Evolutionary conservation across 2,888 invertebrate species (phyloP).

Genomic region (Endotricha flammealis): DNA sequence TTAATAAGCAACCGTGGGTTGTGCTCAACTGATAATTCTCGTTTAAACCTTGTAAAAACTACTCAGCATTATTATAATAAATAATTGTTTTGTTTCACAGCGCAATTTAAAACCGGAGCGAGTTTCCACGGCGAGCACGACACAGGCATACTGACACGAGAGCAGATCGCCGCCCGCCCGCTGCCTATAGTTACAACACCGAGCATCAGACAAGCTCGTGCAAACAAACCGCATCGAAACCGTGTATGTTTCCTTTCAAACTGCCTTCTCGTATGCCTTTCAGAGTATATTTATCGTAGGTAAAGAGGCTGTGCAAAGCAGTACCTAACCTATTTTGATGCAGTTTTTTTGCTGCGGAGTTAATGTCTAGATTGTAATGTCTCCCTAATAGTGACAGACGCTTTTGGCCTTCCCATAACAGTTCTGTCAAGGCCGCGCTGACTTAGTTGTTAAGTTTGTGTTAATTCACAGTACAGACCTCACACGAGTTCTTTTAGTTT

Average conservation of each 20-base stretch:
- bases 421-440: constrained; percentile 44
- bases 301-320: constrained; percentile 8
- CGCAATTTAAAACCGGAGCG: constrained; percentile 66
- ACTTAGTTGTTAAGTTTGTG: too few relatives aligned
- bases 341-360: constrained; percentile 16
- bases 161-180: constrained; percentile 51
- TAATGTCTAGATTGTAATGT: constrained; percentile 20
- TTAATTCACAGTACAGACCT: too few relatives aligned
- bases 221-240: constrained; percentile 6
- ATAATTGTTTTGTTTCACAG: constrained; percentile 34
- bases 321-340: constrained; percentile 12
- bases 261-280: constrained; percentile 13
- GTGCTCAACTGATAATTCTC: too few relatives aligned
- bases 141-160: constrained; percentile 73
- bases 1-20: too few relatives aligned
- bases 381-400: constrained; percentile 27
- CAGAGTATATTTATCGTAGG: constrained; percentile 12
- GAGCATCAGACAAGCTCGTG: constrained; percentile 9
- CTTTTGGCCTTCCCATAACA: constrained; percentile 25
- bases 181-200: constrained; percentile 49
- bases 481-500: too few relatives aligned
- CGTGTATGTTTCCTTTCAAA: constrained; percentile 4
- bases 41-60: too few relatives aligned
- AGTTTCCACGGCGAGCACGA: constrained; percentile 63
- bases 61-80: too few relatives aligned